Conservation (phyloP, 2,797 vertebrate species). For the Oreortyx pictus region DNA sequence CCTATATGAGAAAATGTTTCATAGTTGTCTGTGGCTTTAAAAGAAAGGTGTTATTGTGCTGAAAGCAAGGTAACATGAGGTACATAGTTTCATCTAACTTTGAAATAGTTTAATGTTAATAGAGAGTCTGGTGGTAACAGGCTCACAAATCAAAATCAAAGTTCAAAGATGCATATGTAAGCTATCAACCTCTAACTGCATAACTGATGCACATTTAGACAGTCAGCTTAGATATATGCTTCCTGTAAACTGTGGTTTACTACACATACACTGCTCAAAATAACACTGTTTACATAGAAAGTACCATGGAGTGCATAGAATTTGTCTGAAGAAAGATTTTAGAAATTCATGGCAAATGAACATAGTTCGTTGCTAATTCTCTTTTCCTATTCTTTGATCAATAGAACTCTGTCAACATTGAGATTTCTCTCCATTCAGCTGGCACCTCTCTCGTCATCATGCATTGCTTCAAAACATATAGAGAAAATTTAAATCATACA, state of each 20-base stretch:
- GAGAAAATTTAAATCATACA: background rate
- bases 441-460: background rate
- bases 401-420: background rate
- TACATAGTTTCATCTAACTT: background rate
- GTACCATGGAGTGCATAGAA: background rate
- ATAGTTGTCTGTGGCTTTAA: conserved; percentile 43
- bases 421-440: background rate
- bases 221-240: background rate
- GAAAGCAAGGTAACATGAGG: conserved; percentile 32
- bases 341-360: background rate
- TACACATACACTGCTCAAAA: background rate
- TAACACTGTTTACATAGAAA: background rate
- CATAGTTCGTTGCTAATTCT: background rate
- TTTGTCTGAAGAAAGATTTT: background rate
- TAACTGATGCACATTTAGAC: background rate
- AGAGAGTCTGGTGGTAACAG: conserved; percentile 5
- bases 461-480: background rate
- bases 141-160: conserved; percentile 47
- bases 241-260: background rate
- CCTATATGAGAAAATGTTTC: background rate
- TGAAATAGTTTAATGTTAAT: conserved; percentile 24
- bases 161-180: conserved; percentile 22
- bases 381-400: background rate
- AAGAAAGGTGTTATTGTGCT: conserved; percentile 58
- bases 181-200: conserved; percentile 7